Base-by-base conservation (phyloP, 2,888 invertebrate species). In the Rhyacophila evoluta region DNA sequence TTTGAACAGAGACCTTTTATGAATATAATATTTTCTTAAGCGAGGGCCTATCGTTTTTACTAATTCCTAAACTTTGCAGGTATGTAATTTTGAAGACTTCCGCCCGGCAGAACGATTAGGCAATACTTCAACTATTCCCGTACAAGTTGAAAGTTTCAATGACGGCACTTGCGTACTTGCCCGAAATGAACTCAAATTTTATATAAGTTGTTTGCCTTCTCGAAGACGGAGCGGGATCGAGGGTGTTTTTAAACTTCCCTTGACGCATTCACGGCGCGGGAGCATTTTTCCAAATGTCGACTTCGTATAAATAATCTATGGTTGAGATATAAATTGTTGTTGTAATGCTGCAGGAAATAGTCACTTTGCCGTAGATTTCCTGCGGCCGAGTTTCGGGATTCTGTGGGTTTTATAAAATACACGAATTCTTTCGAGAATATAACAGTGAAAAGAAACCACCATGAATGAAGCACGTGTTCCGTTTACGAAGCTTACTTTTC, bases 121-220 rank as follows among this genome's bases (percentile, higher is more conserved):
- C 55, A 55, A 55, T 55, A 55, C 55, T 55, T 55, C 55, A 55
- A 55, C 55, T 55, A 55, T 55, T 55, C 55, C 55, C 19, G 55
- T 19, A 55, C 55, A 55, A 55, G 55, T 19, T 25, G 55, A 55
- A 55, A 55, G 55, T 55, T 55, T 55, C 55, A 55, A 55, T 55
- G 55, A 19, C 55, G 55, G 55, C 19, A 19, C 55, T 55, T 55
- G 10, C 15, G 15, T 55, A 55, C 55, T 55, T 8, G 55, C 55
- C 55, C 19, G 19, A 55, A 55, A 55, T 55, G 15, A 55, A 55
- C 55, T 55, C 55, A 55, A 55, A 55, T 55, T 55, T 55, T 55
- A 55, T 55, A 19, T 55, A 55, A 55, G 55, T 55, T 55, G 55
- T 55, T 55, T 55, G 15, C 55, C 55, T 55, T 25, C 55, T 8